phyloP scores from a whole-genome alignment of 2,797 vertebrate species.

The Syngnathus acus region DNA sequence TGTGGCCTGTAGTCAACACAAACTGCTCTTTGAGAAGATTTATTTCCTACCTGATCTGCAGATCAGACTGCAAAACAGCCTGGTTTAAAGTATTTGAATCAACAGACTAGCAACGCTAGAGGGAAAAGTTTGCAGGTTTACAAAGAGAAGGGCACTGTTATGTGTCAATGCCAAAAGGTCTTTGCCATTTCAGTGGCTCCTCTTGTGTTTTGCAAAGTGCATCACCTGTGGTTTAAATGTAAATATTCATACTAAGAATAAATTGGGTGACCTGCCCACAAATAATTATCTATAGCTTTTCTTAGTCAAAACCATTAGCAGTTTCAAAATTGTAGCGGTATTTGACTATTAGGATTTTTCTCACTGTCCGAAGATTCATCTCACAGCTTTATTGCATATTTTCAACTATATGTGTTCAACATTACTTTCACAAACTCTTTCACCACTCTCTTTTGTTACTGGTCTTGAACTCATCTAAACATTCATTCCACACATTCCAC shows the following conservation, averaged over 20 bases:
- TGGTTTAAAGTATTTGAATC: not conserved
- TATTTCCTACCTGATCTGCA: not conserved
- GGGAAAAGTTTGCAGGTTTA: not conserved
- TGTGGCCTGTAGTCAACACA: slow-evolving; percentile 1
- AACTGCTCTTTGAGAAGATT: slow-evolving; percentile 4
- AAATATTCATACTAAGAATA: not conserved
- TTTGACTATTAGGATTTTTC: too few species aligned
- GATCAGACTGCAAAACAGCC: not conserved
- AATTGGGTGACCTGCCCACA: too few species aligned
- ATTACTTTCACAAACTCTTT: too few species aligned
- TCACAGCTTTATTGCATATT: too few species aligned
- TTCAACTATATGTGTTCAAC: too few species aligned
- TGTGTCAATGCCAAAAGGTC: not conserved
- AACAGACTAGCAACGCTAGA: not conserved
- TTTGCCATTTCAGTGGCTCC: not conserved
- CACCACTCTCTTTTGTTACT: too few species aligned
- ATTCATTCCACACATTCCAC: too few species aligned
- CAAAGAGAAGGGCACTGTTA: not conserved
- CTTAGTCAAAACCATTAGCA: too few species aligned
- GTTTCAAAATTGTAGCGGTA: too few species aligned
- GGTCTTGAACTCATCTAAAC: too few species aligned
- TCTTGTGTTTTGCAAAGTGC: not conserved
- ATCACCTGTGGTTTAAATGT: not conserved
- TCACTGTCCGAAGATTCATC: too few species aligned
- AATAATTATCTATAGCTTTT: too few species aligned